Conservation (phyloP, 2,888 invertebrate species). For the Rotaria sp. region DNA sequence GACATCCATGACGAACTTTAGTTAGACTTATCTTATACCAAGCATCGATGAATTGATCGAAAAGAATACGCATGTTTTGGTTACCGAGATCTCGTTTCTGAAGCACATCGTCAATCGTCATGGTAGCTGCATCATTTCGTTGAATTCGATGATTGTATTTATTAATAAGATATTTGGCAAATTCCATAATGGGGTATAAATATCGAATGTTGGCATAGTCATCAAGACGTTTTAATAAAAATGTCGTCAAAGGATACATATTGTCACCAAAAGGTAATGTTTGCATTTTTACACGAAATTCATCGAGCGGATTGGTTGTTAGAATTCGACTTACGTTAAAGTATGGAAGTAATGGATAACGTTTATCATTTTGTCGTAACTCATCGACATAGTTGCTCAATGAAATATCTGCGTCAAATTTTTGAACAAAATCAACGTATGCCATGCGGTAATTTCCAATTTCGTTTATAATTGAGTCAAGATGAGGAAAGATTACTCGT, state of each 20-base stretch:
- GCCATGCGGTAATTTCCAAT: neutral
- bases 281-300: neutral
- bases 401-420: neutral
- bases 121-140: neutral
- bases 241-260: neutral
- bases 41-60: neutral
- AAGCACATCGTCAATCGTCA: neutral
- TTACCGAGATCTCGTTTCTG: neutral
- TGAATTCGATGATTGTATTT: constrained; percentile 14
- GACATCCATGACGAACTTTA: neutral
- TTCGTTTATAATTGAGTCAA: neutral
- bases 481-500: neutral
- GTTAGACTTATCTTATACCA: neutral
- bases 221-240: neutral
- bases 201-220: neutral
- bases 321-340: neutral
- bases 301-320: neutral
- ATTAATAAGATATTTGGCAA: neutral
- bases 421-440: neutral
- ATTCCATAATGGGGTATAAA: neutral
- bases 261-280: neutral
- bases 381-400: neutral
- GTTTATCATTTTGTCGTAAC: neutral
- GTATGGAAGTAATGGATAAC: neutral
- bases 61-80: neutral